Conservation (phyloP, 1,140 invertebrate species). For the Solen grandis region DNA sequence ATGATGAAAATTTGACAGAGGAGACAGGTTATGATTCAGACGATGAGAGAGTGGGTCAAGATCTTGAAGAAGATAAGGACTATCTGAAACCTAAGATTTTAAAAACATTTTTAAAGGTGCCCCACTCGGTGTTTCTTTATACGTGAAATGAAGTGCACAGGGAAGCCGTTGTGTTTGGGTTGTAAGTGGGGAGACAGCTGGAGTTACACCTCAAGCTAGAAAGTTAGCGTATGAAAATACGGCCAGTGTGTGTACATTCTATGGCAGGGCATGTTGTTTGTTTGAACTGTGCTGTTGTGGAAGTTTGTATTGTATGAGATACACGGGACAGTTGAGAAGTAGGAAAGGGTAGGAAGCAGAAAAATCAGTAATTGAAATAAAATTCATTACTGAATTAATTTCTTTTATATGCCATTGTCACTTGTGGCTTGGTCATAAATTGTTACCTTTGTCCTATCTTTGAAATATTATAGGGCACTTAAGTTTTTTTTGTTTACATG, state of each 20-base stretch:
- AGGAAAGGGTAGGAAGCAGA: too few species aligned
- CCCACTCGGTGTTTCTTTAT: constrained; percentile 48
- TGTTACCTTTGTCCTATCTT: too few species aligned
- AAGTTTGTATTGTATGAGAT: constrained; percentile 93
- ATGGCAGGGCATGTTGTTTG: constrained; percentile 90
- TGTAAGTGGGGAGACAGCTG: constrained; percentile 94
- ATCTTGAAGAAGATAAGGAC: constrained; percentile 32
- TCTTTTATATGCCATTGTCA: too few species aligned
- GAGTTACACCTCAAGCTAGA: constrained; percentile 87
- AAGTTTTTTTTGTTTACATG: too few species aligned
- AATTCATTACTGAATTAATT: too few species aligned
- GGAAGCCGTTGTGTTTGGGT: constrained; percentile 85
- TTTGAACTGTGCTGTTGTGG: constrained; percentile 91
- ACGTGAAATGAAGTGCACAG: constrained; percentile 78
- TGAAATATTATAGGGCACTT: too few species aligned
- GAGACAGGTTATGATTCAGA: neutral
- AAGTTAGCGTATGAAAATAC: constrained; percentile 83
- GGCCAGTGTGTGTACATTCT: constrained; percentile 84
- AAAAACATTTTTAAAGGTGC: constrained; percentile 63
- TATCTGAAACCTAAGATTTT: constrained; percentile 42
- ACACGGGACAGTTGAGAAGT: constrained; percentile 85
- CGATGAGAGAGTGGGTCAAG: neutral
- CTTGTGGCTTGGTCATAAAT: too few species aligned
- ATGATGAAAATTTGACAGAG: constrained; percentile 11
- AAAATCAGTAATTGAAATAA: too few species aligned